Conservation (phyloP, 2,888 invertebrate genomes). For the Drosophila mayaguana region DNA sequence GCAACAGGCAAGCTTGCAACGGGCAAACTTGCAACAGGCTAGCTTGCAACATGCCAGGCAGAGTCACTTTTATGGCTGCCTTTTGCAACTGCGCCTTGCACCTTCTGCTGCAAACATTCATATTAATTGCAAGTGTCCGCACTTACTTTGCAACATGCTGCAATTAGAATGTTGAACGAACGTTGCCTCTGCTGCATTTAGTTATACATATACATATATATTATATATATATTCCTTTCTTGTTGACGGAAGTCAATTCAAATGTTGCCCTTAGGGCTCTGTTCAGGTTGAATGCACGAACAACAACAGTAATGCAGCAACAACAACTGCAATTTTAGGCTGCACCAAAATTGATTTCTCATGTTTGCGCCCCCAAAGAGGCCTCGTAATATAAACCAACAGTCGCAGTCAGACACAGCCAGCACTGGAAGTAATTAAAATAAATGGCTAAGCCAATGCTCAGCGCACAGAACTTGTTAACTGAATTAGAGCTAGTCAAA, state of each 20-base stretch:
- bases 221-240: not conserved
- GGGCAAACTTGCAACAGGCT: constrained; percentile 33
- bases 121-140: constrained; percentile 82
- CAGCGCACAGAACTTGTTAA: constrained; percentile 22
- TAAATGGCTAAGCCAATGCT: constrained; percentile 60
- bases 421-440: constrained; percentile 63
- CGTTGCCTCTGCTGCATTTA: constrained; percentile 17
- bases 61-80: constrained; percentile 57
- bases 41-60: constrained; percentile 23
- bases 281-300: constrained; percentile 56
- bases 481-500: constrained; percentile 19
- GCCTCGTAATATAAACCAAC: constrained; percentile 49
- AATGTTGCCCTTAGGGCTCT: constrained; percentile 55
- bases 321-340: constrained; percentile 20
- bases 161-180: constrained; percentile 71
- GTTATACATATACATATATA: not conserved
- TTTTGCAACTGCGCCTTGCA: constrained; percentile 29
- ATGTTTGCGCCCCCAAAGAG: constrained; percentile 50
- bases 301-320: constrained; percentile 1
- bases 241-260: constrained; percentile 77
- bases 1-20: constrained; percentile 35
- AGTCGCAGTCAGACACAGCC: not conserved
- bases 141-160: constrained; percentile 79
- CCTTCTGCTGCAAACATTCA: constrained; percentile 59
- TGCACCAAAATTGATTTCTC: constrained; percentile 74